A percentile compares a stretch with the other conserved stretches of the same genome.
phyloP scores from a whole-genome alignment of 2,888 invertebrate genomes.

The Rotaria sp. region DNA sequence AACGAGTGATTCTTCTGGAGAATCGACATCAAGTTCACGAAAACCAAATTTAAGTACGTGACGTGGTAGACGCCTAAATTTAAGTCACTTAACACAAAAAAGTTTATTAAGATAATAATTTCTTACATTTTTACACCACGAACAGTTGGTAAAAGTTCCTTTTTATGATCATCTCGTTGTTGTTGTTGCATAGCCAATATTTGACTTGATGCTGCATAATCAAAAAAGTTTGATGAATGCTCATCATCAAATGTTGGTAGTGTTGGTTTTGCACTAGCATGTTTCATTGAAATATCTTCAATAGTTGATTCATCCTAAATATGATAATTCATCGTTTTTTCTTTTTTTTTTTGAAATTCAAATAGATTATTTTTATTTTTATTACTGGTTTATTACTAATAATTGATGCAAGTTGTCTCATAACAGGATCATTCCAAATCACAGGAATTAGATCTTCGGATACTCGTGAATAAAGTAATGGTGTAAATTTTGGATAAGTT shows the following conservation, averaged over 20 bases:
- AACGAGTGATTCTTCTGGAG: background rate
- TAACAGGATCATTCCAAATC: constrained; percentile 40
- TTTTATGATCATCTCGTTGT: background rate
- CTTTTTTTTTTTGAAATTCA: no score
- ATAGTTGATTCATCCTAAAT: background rate
- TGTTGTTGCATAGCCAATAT: background rate
- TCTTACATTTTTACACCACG: background rate
- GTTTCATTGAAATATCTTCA: background rate
- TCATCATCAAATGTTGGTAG: background rate
- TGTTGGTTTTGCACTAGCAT: background rate
- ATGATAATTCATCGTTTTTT: no score
- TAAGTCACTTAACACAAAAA: background rate
- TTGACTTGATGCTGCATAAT: background rate
- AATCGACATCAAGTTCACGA: background rate
- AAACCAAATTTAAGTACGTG: constrained; percentile 14
- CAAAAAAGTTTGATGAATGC: background rate
- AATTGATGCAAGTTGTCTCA: constrained; percentile 35
- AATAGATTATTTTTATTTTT: no score
- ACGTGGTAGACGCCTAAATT: background rate
- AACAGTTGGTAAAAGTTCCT: background rate
- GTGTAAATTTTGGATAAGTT: background rate
- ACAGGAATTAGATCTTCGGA: constrained; percentile 27
- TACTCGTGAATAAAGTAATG: constrained; percentile 31
- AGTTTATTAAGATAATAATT: background rate
- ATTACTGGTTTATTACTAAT: constrained; percentile 6